phyloP scores from a whole-genome alignment of 2,113 vertebrate species.

The Arizona elegans region DNA sequence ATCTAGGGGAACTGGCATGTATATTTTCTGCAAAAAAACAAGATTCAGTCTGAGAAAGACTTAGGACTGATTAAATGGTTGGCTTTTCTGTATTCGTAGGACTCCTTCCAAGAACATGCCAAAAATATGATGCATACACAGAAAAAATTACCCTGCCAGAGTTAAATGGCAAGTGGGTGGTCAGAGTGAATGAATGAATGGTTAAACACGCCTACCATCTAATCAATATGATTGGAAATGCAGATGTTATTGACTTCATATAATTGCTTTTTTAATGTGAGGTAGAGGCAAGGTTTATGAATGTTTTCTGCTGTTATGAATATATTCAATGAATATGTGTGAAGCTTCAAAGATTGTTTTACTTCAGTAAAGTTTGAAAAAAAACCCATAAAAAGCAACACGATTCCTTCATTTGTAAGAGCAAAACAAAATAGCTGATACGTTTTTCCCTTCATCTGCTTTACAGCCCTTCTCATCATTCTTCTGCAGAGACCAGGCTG shows the following conservation, averaged over 20 bases:
- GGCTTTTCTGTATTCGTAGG: not conserved
- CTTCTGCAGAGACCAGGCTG: not conserved
- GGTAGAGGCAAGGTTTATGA: not conserved
- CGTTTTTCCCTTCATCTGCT: not conserved
- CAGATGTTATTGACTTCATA: not conserved
- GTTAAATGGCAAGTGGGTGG: not conserved
- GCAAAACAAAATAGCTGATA: not conserved
- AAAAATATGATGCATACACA: not conserved
- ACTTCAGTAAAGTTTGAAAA: not conserved
- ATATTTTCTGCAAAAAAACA: not conserved
- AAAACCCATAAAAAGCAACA: not conserved
- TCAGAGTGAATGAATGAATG: not conserved
- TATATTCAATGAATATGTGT: not conserved
- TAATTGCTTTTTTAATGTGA: not conserved
- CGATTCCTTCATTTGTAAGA: not conserved
- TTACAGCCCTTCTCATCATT: not conserved
- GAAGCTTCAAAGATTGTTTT: not conserved
- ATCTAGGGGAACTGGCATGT: not conserved
- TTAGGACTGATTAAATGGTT: not conserved
- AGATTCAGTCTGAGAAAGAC: not conserved
- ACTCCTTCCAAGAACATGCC: not conserved
- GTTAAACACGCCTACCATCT: not conserved
- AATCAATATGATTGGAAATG: not conserved
- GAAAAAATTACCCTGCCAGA: not conserved
- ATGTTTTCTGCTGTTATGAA: not conserved